A percentile compares a stretch with the other conserved stretches of the same genome.
Evolutionary conservation across 2,113 vertebrate species (phyloP).

Genomic region (Coracopsis vasa): DNA sequence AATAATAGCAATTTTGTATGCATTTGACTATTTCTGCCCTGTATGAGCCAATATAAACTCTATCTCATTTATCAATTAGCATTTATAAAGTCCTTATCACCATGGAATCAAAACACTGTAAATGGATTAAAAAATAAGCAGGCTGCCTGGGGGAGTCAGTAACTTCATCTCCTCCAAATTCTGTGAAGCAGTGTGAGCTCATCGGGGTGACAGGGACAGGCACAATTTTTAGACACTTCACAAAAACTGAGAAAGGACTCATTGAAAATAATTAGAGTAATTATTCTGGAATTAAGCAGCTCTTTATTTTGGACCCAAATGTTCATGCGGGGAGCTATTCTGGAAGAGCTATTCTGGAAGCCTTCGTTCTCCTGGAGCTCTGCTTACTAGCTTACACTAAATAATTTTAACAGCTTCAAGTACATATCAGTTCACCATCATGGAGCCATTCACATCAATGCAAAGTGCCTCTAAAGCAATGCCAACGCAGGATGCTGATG

Average conservation of each 20-base stretch:
- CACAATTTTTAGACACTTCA: neutral
- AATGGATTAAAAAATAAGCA: slow-evolving; percentile 59
- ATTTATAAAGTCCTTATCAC: slow-evolving; percentile 63
- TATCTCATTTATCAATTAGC: slow-evolving; percentile 64
- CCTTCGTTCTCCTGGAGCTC: neutral
- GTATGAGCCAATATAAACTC: slow-evolving; percentile 29
- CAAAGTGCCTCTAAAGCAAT: neutral
- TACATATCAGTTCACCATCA: neutral
- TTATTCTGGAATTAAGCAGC: neutral
- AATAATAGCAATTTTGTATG: slow-evolving; percentile 19
- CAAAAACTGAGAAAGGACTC: neutral
- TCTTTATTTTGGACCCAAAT: neutral
- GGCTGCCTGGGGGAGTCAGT: slow-evolving; percentile 37
- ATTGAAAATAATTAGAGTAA: neutral
- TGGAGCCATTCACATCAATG: neutral
- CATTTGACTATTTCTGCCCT: slow-evolving; percentile 38
- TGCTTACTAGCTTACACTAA: neutral
- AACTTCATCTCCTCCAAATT: slow-evolving; percentile 14
- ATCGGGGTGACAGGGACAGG: neutral
- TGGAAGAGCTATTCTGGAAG: neutral
- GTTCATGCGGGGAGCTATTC: neutral
- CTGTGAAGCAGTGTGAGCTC: neutral
- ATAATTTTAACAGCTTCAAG: neutral
- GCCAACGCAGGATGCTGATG: neutral
- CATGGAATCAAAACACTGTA: slow-evolving; percentile 62